These are phyloP conservation scores for Ctena decussata DNA, from an alignment of 2,888 invertebrate genomes.

Conservation along the genomic window DNA sequence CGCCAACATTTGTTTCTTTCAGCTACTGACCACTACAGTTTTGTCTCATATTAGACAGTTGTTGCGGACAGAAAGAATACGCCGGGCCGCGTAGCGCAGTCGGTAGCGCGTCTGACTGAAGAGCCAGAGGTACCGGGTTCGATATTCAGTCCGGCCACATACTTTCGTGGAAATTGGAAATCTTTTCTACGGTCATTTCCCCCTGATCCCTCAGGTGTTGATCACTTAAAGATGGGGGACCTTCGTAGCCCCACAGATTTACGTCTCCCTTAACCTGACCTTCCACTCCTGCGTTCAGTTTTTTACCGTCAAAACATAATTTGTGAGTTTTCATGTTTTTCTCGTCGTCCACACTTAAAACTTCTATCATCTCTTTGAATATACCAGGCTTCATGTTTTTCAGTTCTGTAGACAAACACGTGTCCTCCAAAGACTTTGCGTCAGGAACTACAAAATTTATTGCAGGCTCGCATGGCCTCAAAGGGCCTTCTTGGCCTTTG, in stretches of 20 bases:
- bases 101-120: no score
- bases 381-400: not conserved
- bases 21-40: no score
- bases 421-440: not conserved
- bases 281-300: not conserved
- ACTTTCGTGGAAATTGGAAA: no score
- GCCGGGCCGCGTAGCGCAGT: no score
- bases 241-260: conserved; percentile 7
- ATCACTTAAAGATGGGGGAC: not conserved
- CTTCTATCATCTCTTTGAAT: not conserved
- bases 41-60: no score
- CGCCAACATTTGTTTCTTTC: no score
- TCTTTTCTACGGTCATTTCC: no score
- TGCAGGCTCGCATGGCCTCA: not conserved
- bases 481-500: not conserved
- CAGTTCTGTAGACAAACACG: not conserved
- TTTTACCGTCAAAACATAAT: conserved; percentile 2
- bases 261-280: not conserved
- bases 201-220: no score
- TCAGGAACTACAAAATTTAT: not conserved
- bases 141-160: no score
- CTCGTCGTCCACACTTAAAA: not conserved
- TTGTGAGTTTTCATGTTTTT: not conserved
- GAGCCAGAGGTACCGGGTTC: no score
- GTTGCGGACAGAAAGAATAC: no score